Evolutionary conservation across 2,797 vertebrate species (phyloP).

Genomic region (Platalea minor): DNA sequence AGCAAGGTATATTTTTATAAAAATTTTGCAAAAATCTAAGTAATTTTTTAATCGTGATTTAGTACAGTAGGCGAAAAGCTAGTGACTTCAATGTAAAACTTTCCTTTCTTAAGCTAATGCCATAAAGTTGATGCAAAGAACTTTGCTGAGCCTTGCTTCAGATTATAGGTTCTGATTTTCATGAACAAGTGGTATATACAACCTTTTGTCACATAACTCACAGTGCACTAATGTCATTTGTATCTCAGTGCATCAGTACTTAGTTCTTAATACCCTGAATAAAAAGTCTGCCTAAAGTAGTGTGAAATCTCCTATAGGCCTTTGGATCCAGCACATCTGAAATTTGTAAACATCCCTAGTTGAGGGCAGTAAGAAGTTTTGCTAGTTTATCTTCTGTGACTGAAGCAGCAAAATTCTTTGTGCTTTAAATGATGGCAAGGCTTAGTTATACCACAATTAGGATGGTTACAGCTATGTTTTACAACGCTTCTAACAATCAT

Average conservation of each 20-base stretch:
- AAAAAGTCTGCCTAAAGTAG: not conserved
- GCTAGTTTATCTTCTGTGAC: not conserved
- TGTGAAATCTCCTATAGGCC: not conserved
- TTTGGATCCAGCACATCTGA: not conserved
- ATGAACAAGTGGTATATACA: not conserved
- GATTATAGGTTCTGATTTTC: not conserved
- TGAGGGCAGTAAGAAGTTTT: not conserved
- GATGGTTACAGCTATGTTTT: constrained; percentile 1
- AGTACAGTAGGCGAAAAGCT: not conserved
- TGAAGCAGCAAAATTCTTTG: not conserved
- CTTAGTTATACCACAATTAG: not conserved
- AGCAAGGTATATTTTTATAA: not conserved
- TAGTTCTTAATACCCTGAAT: not conserved
- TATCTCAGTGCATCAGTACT: not conserved
- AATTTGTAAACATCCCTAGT: not conserved
- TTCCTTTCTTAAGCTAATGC: not conserved
- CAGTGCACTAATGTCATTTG: not conserved
- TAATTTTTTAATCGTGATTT: not conserved
- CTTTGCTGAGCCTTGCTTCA: not conserved
- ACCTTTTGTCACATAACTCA: not conserved
- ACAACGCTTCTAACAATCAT: not conserved
- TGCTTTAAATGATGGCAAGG: not conserved
- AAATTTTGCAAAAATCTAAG: not conserved
- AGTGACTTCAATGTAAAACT: not conserved
- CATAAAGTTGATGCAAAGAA: not conserved